A percentile compares a stretch with the other conserved stretches of the same genome.
These are phyloP conservation scores for Arrhopalites spinosus DNA, from an alignment of 2,888 invertebrate genomes.

Conservation along the genomic window DNA sequence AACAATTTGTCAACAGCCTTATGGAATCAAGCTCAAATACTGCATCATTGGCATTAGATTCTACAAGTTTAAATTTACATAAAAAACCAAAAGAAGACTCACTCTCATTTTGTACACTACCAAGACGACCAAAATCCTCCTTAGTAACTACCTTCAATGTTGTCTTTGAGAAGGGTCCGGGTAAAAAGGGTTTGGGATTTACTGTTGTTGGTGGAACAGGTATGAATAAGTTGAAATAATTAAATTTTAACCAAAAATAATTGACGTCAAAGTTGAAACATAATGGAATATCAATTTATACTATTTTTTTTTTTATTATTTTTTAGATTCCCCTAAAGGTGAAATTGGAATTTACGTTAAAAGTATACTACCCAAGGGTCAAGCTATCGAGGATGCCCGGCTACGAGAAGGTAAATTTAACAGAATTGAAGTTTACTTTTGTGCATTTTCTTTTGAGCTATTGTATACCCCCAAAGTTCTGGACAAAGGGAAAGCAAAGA, in stretches of 20 bases:
- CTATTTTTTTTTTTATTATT: no score
- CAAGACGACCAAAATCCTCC: conserved; percentile 71
- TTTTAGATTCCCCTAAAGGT: conserved; percentile 77
- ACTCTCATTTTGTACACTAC: conserved; percentile 70
- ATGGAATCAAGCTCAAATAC: conserved; percentile 54
- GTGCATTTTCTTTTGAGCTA: not conserved
- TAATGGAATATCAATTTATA: no score
- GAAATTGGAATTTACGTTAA: conserved; percentile 88
- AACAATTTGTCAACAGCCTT: conserved; percentile 53
- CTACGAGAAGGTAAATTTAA: conserved; percentile 78
- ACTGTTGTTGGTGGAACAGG: conserved; percentile 83
- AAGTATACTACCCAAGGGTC: conserved; percentile 82
- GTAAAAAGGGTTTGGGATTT: conserved; percentile 84
- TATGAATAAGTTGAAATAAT: no score
- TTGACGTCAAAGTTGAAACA: no score
- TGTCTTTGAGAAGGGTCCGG: conserved; percentile 72
- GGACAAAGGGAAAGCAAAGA: no score
- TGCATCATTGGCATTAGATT: conserved; percentile 48
- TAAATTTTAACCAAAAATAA: no score
- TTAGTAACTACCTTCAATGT: conserved; percentile 74
- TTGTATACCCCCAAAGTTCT: no score
- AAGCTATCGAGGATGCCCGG: conserved; percentile 81
- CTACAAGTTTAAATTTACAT: conserved; percentile 37
- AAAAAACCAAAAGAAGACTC: conserved; percentile 49
- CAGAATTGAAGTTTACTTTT: no score